Evolutionary conservation across 2,888 invertebrate genomes (phyloP), one percentile per base, ranked within the genome.

Genomic region (Linnaemya vulpina): DNA sequence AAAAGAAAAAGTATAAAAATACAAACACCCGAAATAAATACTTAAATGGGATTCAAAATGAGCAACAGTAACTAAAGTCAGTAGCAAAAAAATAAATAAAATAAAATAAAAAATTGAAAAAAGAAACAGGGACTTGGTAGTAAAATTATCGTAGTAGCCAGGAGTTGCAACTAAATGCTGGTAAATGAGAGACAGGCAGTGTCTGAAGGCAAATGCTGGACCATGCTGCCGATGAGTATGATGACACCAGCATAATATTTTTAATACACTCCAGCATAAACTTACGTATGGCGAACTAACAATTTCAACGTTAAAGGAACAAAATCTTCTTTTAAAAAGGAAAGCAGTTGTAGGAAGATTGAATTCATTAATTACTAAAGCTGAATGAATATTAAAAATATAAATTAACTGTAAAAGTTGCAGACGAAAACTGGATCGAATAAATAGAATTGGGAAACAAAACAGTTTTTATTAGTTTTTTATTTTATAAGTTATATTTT

Each of bases 11-110:
- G 22, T 20, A 22, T 88, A 89, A 89, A 89, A 87, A 49, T 46
- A 89, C 87, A 87, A 78, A 84, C 74, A 87, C 74, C 87, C 82
- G 86, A 86, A 82, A 75, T 74, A 86, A 86, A 75, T 76, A 80
- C 62, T 84, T 87, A 86, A 81, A 88, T 86, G 75, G 80, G 75
- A 79, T 77, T 82, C 79, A 58, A 83, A 62, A 76, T 86, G 82
- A 84, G 86, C 78, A 86, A 81, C 76, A 83, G 82, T 67, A 77
- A 77, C 75, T 49, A 38, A 46, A 55, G 30, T 30, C 30, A 30
- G 30, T 30, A 30, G n/a, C n/a, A n/a, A n/a, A n/a, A n/a, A n/a
- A n/a, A n/a, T n/a, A n/a, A n/a, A n/a, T n/a, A n/a, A n/a, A n/a
- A n/a, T n/a, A n/a, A n/a, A n/a, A n/a, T n/a, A n/a, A n/a, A n/a